Evolutionary conservation across 2,113 vertebrate genomes (phyloP), one percentile per base, ranked within the genome.

Genomic region (Hippocampus mohnikei): DNA sequence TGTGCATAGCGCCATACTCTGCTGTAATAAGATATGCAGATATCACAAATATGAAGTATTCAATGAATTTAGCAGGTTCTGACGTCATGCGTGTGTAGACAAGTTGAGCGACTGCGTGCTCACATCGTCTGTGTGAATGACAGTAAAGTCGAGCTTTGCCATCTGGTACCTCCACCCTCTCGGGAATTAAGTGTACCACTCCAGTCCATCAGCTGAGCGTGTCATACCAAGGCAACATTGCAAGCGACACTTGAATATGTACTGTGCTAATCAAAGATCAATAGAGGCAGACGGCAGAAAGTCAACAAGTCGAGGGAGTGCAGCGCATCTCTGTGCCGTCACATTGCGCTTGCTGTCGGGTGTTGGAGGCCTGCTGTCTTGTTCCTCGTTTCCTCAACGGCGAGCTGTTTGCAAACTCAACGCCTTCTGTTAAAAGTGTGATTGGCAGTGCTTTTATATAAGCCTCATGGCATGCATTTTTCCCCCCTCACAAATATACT

Each of bases 141-240:
- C 76, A 73, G 81, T 76, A 73, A 85, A 81, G 69, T 73, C 77
- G 62, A 66, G 33, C 76, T 55, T 2, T 44, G 72, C 85, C 84
- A 85, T 88, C 88, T 87, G 87, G 70, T 74, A 78, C 78, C 81
- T 84, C 69, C 74, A 76, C 80, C 67, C 78, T 83, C 50, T 63
- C 71, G 60, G 53, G 71, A 74, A 77, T 79, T 18, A 48, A 40
- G 69, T 71, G 61, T 71, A 58, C 64, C 74, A 74, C 77, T 68
- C 69, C 37, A 79, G 80, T 69, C 65, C 69, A 67, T 82, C 73
- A 69, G 70, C 69, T 37, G 56, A 77, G 40, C 15, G 41, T 67
- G 72, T 61, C 85, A 83, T 80, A 71, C 89, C 81, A 82, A 83
- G 73, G 82, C 0, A 50, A 67, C 62, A 75, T 46, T 41, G 66